Evolutionary conservation across 92 coral and sea anemone genomes (phyloP), one percentile per base, ranked within the genome.

Genomic region (Zoanthus gigantus): DNA sequence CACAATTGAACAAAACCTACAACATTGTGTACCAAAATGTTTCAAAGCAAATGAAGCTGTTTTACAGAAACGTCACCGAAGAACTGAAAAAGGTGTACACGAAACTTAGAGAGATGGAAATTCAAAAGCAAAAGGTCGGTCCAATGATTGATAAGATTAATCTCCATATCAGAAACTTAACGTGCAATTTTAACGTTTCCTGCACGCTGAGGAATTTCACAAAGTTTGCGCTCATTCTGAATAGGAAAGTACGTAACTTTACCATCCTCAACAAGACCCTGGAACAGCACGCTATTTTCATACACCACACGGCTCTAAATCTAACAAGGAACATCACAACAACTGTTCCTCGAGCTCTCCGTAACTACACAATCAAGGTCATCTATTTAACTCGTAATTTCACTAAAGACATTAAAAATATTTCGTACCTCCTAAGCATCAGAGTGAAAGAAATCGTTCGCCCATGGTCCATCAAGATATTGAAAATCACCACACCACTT

Each of bases 281-380:
- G 11, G 85, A 68, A 34, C 84, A 90, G 74, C 94, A 92, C 65
- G 52, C 87, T 57, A 69, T 54, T 34, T 32, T 76, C 17, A 72
- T 90, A 16, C 82, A 50, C 5, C 53, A 86, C 23, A n/a, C 67
- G 53, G 78, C 82, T 58, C 78, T 72, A 47, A 50, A 81, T 32
- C 87, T 94, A 72, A 79, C 96, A 13, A 78, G 13, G 72, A 97
- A 95, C 63, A 80, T 90, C 54, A 89, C 88, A 53, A 88, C 44
- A 63, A 72, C 86, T 58, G 84, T 93, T 29, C 98, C 98, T n/a
- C 83, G 72, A 72, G 87, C 92, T 71, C 72, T 93, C 75, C 84
- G 94, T 44, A 94, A 94, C 71, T 87, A 91, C 82, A 89, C 95
- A 81, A 89, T 95, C 83, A 85, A 95, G 80, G 89, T 94, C 76